Evolutionary conservation across 2,113 vertebrate genomes (phyloP).

Genomic region (Strigops habroptila): DNA sequence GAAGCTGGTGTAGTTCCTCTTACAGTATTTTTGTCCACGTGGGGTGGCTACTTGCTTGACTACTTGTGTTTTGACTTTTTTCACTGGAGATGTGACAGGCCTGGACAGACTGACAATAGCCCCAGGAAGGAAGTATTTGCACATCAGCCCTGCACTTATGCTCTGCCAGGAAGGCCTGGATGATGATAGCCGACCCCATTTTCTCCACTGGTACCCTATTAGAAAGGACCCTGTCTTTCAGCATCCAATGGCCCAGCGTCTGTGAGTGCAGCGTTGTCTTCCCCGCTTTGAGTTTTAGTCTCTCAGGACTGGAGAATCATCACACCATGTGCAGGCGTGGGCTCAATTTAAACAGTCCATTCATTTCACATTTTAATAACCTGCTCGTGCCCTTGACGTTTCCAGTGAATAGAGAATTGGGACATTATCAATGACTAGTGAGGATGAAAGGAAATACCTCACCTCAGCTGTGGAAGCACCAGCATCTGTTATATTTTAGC

Average conservation of each 20-base stretch:
- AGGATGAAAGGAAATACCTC: slow-evolving; percentile 69
- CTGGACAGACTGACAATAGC: accelerated
- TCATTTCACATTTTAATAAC: slow-evolving; percentile 40
- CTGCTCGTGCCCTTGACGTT: slow-evolving; percentile 54
- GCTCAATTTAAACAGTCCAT: neutral
- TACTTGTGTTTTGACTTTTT: neutral
- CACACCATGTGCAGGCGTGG: accelerated
- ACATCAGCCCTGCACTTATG: neutral
- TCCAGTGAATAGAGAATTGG: slow-evolving; percentile 43
- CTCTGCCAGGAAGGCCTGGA: neutral
- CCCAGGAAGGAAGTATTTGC: neutral
- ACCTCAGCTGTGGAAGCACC: slow-evolving; percentile 47
- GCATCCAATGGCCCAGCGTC: accelerated
- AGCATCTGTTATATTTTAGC: slow-evolving; percentile 62
- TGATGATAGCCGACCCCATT: accelerated
- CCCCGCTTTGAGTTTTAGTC: neutral
- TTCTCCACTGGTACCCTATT: neutral
- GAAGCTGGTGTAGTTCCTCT: neutral
- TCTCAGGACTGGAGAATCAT: neutral
- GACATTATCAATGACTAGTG: slow-evolving; percentile 46
- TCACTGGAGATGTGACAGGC: neutral
- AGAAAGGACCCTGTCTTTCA: neutral
- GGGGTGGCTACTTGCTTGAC: neutral
- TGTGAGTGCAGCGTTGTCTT: neutral
- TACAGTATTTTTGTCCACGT: accelerated